Conservation (phyloP, 2,113 vertebrate species). For the Australoheros scitulus region DNA sequence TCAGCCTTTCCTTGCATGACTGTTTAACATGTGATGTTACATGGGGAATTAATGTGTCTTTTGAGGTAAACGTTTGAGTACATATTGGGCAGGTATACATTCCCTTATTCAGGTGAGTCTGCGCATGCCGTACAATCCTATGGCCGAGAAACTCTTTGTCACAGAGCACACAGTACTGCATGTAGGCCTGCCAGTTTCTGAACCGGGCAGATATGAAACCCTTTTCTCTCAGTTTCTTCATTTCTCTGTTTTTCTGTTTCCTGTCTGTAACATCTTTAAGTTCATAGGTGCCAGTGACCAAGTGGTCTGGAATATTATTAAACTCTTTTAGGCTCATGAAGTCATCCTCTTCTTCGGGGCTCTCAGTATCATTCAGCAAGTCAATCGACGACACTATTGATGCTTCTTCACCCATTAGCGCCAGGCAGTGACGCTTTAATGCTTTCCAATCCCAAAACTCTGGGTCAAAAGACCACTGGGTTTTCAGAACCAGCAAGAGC, state of each 20-base stretch:
- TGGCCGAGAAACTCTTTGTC: conserved; percentile 98
- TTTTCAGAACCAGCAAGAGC: conserved; percentile 95
- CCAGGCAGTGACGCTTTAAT: conserved; percentile 93
- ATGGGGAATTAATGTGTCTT: conserved; percentile 93
- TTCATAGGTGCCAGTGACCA: conserved; percentile 82
- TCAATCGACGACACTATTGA: conserved; percentile 98
- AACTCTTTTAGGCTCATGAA: conserved; percentile 72
- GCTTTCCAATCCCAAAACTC: conserved; percentile 99
- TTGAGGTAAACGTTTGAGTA: conserved; percentile 90
- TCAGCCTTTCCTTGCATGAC: conserved; percentile 93
- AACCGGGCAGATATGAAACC: conserved; percentile 94
- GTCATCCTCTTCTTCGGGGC: conserved; percentile 83
- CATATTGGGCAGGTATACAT: conserved; percentile 95
- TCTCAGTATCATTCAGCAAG: conserved; percentile 90
- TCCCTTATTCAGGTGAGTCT: conserved; percentile 91
- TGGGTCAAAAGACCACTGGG: conserved; percentile 97
- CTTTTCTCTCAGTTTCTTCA: conserved; percentile 91
- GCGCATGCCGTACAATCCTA: conserved; percentile 94
- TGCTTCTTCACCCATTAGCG: conserved; percentile 96
- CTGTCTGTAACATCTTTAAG: conserved; percentile 83
- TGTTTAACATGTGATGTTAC: conserved; percentile 96
- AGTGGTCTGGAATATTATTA: conserved; percentile 81
- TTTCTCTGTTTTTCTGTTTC: conserved; percentile 89
- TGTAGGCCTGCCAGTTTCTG: conserved; percentile 97
- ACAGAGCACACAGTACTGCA: conserved; percentile 98